Evolutionary conservation across 2,888 invertebrate genomes (phyloP).

Genomic region (Sesamia inferens): DNA sequence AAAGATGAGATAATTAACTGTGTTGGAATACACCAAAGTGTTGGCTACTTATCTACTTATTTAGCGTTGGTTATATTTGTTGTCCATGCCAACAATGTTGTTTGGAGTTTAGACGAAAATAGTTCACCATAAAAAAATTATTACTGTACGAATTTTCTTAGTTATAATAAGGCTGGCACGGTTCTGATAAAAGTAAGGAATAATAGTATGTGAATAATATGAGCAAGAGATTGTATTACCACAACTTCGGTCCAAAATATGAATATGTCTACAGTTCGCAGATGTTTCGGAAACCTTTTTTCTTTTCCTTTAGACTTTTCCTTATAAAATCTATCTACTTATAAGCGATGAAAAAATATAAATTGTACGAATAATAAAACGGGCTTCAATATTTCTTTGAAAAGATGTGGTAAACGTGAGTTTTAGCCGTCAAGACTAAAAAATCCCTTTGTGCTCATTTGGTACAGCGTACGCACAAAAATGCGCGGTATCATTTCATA

Average conservation of each 20-base stretch:
- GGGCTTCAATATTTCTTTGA: background rate
- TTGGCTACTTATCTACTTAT: background rate
- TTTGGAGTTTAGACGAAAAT: slow-evolving; percentile 9
- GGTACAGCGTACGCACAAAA: background rate
- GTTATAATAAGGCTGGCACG: background rate
- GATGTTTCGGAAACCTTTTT: slow-evolving; percentile 19
- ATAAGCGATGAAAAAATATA: background rate
- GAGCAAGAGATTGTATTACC: slow-evolving; percentile 4
- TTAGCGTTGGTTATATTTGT: too few relatives aligned
- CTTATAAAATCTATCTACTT: background rate
- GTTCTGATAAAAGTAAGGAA: background rate
- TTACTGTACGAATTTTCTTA: background rate
- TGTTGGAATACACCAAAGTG: background rate
- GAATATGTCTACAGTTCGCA: slow-evolving; percentile 6
- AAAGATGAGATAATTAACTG: slow-evolving; percentile 36
- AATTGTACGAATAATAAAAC: background rate
- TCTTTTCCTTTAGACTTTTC: slow-evolving; percentile 2
- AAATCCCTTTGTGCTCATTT: background rate
- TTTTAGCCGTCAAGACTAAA: background rate
- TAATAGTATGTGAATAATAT: slow-evolving; percentile 13
- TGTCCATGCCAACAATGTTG: background rate
- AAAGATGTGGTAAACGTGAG: background rate
- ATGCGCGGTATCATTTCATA: background rate
- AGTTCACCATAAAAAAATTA: background rate
- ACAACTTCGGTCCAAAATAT: slow-evolving; percentile 13